Evolutionary conservation across 2,888 invertebrate species (phyloP).

Genomic region (Amblyteles armatorius): DNA sequence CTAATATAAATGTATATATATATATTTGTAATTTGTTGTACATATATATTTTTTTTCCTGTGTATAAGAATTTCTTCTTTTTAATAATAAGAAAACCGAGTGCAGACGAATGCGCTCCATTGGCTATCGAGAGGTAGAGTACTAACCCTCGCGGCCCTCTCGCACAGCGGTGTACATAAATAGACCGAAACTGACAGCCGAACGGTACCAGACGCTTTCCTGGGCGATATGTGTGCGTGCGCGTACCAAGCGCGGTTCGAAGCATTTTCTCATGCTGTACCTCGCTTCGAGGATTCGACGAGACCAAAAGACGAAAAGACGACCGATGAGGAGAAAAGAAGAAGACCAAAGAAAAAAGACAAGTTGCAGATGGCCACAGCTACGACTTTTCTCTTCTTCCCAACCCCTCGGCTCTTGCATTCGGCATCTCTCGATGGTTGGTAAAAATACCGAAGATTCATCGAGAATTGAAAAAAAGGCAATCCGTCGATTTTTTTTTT

Average conservation of each 20-base stretch:
- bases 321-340: slow-evolving; percentile 21
- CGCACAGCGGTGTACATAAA: slow-evolving; percentile 77
- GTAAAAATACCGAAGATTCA: not conserved
- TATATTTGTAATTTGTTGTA: too few relatives aligned
- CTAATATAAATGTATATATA: too few relatives aligned
- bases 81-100: not conserved
- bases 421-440: not conserved
- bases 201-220: slow-evolving; percentile 78
- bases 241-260: slow-evolving; percentile 40
- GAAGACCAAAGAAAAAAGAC: slow-evolving; percentile 30
- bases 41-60: not conserved
- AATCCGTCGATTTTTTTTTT: not conserved
- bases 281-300: slow-evolving; percentile 56
- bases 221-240: slow-evolving; percentile 62
- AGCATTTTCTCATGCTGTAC: slow-evolving; percentile 50
- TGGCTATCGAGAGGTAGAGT: slow-evolving; percentile 55
- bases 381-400: slow-evolving; percentile 15
- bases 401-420: not conserved
- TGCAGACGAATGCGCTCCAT: slow-evolving; percentile 24
- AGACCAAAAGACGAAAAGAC: slow-evolving; percentile 42
- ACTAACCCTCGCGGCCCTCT: slow-evolving; percentile 48
- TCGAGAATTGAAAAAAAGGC: too few relatives aligned
- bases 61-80: not conserved
- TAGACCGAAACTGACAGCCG: slow-evolving; percentile 82
- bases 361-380: slow-evolving; percentile 54